These are phyloP conservation scores for Anas platyrhynchos DNA, from an alignment of 2,113 vertebrate species.

Conservation along the genomic window DNA sequence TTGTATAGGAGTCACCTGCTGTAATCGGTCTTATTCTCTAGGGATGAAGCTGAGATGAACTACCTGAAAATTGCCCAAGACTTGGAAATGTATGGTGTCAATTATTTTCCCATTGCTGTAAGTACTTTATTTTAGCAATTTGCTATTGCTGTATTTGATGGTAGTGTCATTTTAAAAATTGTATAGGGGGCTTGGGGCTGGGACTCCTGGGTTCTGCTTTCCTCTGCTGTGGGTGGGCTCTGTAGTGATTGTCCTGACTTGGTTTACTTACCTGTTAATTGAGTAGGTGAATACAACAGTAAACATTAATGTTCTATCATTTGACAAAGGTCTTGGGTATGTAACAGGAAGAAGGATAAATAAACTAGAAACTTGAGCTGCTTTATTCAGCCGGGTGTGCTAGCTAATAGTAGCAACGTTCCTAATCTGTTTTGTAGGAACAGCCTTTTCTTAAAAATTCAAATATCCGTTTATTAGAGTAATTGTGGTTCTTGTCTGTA, in stretches of 20 bases:
- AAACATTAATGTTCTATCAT: neutral
- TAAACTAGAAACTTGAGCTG: neutral
- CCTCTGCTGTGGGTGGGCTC: neutral
- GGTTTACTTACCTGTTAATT: neutral
- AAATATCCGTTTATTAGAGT: neutral
- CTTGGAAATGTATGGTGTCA: constrained; percentile 94
- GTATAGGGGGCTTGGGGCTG: neutral
- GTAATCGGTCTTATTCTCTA: constrained; percentile 50
- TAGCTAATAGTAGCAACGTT: neutral
- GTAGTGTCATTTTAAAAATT: neutral
- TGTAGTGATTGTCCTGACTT: neutral
- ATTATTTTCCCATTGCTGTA: constrained; percentile 91
- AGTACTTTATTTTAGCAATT: constrained; percentile 65
- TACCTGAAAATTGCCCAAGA: constrained; percentile 94
- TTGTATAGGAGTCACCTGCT: neutral
- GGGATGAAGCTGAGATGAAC: constrained; percentile 94
- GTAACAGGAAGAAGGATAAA: neutral
- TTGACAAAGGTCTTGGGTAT: neutral
- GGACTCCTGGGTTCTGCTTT: neutral
- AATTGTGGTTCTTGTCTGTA: neutral
- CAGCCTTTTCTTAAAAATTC: neutral
- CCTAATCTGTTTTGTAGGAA: neutral
- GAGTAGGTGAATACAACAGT: neutral
- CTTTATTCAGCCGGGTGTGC: neutral
- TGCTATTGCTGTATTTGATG: neutral